Percentiles rank a stretch among this genome's conserved stretches.
These are phyloP conservation scores for Ophion ellenae DNA, from an alignment of 2,888 invertebrate species.

Conservation along the genomic window DNA sequence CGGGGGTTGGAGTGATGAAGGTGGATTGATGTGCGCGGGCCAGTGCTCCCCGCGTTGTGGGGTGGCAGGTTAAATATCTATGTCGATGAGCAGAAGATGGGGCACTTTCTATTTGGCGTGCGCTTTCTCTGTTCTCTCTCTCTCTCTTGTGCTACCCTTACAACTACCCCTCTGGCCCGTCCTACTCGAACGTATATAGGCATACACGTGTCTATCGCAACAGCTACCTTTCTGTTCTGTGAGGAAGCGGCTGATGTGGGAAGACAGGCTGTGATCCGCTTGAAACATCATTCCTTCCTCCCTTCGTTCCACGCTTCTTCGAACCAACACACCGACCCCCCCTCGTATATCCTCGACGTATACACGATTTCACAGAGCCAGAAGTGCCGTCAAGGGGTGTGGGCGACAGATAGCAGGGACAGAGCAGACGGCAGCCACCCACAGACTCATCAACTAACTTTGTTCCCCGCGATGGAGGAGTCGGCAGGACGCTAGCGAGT, in stretches of 20 bases:
- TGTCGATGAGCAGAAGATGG: conserved; percentile 70
- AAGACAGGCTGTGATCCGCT: conserved; percentile 45
- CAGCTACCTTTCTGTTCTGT: conserved; percentile 42
- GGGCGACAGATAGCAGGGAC: conserved; percentile 21
- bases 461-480: conserved; percentile 77
- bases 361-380: conserved; percentile 55
- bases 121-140: conserved; percentile 60
- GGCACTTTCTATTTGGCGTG: conserved; percentile 66
- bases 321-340: conserved; percentile 37
- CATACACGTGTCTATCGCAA: conserved; percentile 31
- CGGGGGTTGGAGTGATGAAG: conserved; percentile 32
- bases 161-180: background rate
- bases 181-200: conserved; percentile 19
- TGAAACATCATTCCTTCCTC: conserved; percentile 46
- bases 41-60: conserved; percentile 58
- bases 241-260: conserved; percentile 43
- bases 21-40: conserved; percentile 57
- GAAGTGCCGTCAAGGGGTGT: conserved; percentile 50
- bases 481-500: conserved; percentile 76
- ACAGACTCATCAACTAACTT: conserved; percentile 83
- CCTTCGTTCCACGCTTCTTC: conserved; percentile 18
- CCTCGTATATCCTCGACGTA: conserved; percentile 35
- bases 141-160: conserved; percentile 64
- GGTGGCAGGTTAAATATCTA: conserved; percentile 74
- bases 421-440: conserved; percentile 73